Base-by-base conservation (phyloP, 2,888 invertebrate species). In the Belgica antarctica region DNA sequence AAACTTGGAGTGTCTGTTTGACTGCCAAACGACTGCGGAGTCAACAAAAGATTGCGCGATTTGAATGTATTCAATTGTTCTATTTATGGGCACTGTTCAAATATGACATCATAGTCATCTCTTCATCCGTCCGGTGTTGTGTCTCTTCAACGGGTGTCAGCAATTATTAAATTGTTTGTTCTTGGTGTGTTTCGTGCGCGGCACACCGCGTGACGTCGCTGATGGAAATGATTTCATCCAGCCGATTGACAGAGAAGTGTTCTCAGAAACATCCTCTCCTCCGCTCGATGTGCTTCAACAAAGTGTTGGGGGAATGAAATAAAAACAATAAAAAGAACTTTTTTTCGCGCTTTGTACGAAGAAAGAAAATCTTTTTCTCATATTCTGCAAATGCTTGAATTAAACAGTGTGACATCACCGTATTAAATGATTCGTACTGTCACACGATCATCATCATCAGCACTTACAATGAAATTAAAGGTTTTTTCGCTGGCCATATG, bases 401-500 rank as follows among this genome's bases (percentile, higher is more conserved):
- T 59, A 27, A 27, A 27, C 19, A 3, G 59, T 59, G 59, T 59
- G 59, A 59, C 59, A 59, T 59, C 59, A 59, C 27, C 59, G 25
- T 27, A 27, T 15, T 59, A 59, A 25, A 19, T 59, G 59, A 10
- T 15, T 5, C 59, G 22, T 59, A 31, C 12, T 66, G 52, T 52
- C 66, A 66, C 47, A 47, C 66, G 66, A 66, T 66, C 66, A 17
- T 66, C 66, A 52, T 66, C 27, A 27, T 7, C 27, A 8, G n/a
- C 59, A 27, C 5, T 4, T 12, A 12, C 46, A n/a, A n/a, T n/a
- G n/a, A n/a, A n/a, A n/a, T n/a, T n/a, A n/a, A n/a, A n/a, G n/a
- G n/a, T n/a, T n/a, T n/a, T n/a, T n/a, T n/a, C n/a, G n/a, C n/a
- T n/a, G n/a, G n/a, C n/a, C n/a, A n/a, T n/a, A n/a, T n/a, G n/a